Conservation (phyloP, 2,888 invertebrate species). For the Euzophera pinguis region DNA sequence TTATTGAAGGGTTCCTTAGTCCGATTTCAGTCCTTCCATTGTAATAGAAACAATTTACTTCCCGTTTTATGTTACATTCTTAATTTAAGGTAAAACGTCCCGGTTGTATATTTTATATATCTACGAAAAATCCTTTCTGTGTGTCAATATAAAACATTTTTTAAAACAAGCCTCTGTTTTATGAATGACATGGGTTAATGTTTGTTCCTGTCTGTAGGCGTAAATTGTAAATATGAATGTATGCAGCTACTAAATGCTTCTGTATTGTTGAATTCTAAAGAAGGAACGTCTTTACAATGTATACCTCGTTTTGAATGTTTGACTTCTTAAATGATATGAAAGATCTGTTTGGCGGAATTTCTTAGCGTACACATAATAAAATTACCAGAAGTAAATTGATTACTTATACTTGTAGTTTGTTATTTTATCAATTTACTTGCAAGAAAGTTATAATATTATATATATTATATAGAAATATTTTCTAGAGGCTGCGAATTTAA, state of each 20-base stretch:
- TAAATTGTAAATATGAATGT: constrained; percentile 1
- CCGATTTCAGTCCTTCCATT: constrained; percentile 64
- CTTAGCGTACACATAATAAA: no score
- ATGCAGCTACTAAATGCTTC: constrained; percentile 4
- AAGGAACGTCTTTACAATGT: background rate
- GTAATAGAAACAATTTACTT: constrained; percentile 67
- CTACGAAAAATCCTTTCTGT: constrained; percentile 10
- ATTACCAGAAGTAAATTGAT: no score
- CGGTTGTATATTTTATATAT: constrained; percentile 6
- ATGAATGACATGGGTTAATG: constrained; percentile 1
- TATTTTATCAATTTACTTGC: no score
- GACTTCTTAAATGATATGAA: background rate
- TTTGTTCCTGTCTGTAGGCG: constrained; percentile 5
- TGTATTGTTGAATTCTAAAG: background rate
- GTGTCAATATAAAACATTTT: background rate
- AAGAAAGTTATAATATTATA: no score
- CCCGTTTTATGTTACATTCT: constrained; percentile 55
- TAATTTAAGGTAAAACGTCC: constrained; percentile 27
- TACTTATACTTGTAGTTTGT: no score
- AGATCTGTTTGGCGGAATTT: no score
- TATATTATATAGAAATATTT: no score
- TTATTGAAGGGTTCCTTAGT: constrained; percentile 39
- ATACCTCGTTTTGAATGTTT: background rate
- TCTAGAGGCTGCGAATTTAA: no score
- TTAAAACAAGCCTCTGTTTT: background rate